Evolutionary conservation across 2,888 invertebrate species (phyloP).

Genomic region (Netelia melanura): DNA sequence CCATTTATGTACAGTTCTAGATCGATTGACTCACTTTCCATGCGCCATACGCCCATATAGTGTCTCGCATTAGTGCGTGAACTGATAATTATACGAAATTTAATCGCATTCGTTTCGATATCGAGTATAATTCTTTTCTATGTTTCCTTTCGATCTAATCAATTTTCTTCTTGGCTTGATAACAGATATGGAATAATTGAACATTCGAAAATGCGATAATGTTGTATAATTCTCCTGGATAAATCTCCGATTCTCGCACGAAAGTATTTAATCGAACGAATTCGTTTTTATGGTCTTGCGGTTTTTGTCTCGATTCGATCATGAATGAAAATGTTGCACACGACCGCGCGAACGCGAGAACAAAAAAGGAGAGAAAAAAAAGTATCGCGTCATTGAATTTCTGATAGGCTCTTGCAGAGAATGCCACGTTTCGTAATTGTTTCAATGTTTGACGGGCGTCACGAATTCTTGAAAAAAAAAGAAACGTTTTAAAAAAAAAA

Average conservation of each 20-base stretch:
- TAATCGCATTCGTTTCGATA: not conserved
- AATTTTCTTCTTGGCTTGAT: too few species aligned
- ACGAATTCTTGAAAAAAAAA: conserved; percentile 36
- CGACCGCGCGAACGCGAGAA: not conserved
- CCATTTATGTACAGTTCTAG: conserved; percentile 41
- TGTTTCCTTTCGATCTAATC: not conserved
- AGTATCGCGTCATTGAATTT: conserved; percentile 48
- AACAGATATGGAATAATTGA: not conserved
- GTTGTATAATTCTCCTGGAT: conserved; percentile 9
- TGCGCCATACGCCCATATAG: conserved; percentile 40
- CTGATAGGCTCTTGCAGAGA: conserved; percentile 33
- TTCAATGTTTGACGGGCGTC: conserved; percentile 46
- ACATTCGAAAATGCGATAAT: conserved; percentile 30
- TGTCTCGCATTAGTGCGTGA: conserved; percentile 18
- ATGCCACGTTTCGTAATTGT: conserved; percentile 44
- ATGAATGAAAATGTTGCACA: conserved; percentile 54
- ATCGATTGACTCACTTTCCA: conserved; percentile 52
- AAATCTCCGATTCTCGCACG: conserved; percentile 42
- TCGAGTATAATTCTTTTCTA: conserved; percentile 55
- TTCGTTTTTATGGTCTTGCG: conserved; percentile 53
- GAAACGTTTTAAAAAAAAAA: not conserved
- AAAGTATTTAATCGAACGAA: conserved; percentile 54
- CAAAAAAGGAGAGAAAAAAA: conserved; percentile 7
- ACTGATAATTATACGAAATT: conserved; percentile 23
- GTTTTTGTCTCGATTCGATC: conserved; percentile 40